A percentile compares a stretch with the other conserved stretches of the same genome.
phyloP scores from a whole-genome alignment of 2,797 vertebrate genomes.

The Takifugu rubripes region DNA sequence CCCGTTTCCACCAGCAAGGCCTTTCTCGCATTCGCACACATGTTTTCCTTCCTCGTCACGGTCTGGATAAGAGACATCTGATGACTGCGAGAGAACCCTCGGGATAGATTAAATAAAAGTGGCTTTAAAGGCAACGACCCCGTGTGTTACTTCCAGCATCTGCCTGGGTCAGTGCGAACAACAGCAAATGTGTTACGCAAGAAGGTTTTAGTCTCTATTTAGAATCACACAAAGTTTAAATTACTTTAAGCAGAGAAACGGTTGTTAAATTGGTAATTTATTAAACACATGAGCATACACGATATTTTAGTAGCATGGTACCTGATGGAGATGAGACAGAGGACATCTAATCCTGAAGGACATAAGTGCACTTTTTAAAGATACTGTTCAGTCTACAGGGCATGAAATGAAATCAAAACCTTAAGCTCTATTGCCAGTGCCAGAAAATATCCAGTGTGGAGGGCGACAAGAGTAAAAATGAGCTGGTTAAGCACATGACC shows the following conservation, averaged over 20 bases:
- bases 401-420: not conserved
- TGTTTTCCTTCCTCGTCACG: conserved; percentile 51
- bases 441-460: too few relatives aligned
- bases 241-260: not conserved
- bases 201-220: too few relatives aligned
- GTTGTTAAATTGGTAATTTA: conserved; percentile 23
- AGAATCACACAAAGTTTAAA: not conserved
- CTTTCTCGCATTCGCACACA: conserved; percentile 44
- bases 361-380: conserved; percentile 70
- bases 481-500: not conserved
- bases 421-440: too few relatives aligned
- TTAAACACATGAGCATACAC: conserved; percentile 41
- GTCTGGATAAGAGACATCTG: conserved; percentile 53
- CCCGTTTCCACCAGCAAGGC: conserved; percentile 22
- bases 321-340: conserved; percentile 21
- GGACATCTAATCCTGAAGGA: conserved; percentile 37
- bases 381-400: conserved; percentile 40
- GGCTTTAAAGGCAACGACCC: not conserved
- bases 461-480: not conserved
- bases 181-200: too few relatives aligned
- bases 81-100: conserved; percentile 1
- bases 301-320: conserved; percentile 15
- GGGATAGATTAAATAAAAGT: conserved; percentile 37
- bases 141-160: conserved; percentile 1
- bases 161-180: too few relatives aligned